These are phyloP conservation scores for Glossosoma conforme DNA, from an alignment of 1,140 invertebrate genomes.

Conservation along the genomic window DNA sequence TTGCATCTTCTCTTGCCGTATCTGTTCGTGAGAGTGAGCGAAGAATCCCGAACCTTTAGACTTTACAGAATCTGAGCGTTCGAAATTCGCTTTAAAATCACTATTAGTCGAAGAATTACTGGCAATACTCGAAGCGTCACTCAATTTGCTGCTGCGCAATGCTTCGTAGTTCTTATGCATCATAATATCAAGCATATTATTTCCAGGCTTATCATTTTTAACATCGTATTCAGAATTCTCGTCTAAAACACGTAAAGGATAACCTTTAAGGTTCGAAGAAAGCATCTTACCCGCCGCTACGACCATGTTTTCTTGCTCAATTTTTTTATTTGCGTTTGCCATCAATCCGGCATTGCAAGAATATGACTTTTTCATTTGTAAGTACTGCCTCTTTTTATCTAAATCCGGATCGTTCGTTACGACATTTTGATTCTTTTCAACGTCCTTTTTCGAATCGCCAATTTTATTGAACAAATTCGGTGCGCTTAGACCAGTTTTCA, in stretches of 20 bases:
- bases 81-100: conserved; percentile 25
- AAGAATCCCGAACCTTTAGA: conserved; percentile 57
- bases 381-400: conserved; percentile 39
- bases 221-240: conserved; percentile 34
- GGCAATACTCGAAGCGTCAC: conserved; percentile 16
- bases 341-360: conserved; percentile 46
- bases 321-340: conserved; percentile 28
- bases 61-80: conserved; percentile 37
- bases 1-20: conserved; percentile 51
- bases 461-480: conserved; percentile 45
- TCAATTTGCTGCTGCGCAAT: conserved; percentile 13
- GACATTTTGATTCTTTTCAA: conserved; percentile 33
- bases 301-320: conserved; percentile 1
- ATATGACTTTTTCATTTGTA: conserved; percentile 46
- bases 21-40: conserved; percentile 60
- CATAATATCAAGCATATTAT: too few relatives aligned
- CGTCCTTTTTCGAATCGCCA: conserved; percentile 34
- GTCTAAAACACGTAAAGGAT: conserved; percentile 39
- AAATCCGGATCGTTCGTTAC: conserved; percentile 17
- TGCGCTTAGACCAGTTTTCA: conserved; percentile 41
- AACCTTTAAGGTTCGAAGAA: conserved; percentile 24
- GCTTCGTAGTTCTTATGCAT: conserved; percentile 16
- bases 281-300: conserved; percentile 8
- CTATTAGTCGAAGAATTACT: conserved; percentile 28
- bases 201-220: conserved; percentile 13